Evolutionary conservation across 2,888 invertebrate species (phyloP).

Genomic region (Xanthostigma xanthostigma): DNA sequence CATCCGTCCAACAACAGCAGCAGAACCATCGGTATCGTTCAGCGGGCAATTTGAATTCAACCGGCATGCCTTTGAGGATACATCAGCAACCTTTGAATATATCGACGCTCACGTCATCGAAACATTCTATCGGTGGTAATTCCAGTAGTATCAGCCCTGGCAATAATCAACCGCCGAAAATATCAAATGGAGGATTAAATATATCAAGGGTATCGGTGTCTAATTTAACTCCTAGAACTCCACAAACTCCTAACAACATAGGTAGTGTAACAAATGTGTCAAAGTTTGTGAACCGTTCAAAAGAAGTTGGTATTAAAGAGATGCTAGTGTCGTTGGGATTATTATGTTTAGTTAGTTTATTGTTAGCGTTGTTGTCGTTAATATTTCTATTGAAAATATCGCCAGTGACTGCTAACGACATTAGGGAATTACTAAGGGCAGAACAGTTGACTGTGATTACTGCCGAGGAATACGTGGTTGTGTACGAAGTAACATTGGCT

Average conservation of each 20-base stretch:
- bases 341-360: constrained; percentile 69
- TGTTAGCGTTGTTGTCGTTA: constrained; percentile 68
- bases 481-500: constrained; percentile 83
- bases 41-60: not conserved
- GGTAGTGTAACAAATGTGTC: constrained; percentile 21
- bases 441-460: constrained; percentile 41
- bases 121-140: constrained; percentile 43
- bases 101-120: constrained; percentile 49
- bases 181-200: constrained; percentile 39
- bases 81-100: constrained; percentile 47
- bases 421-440: constrained; percentile 35
- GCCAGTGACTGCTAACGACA: constrained; percentile 44
- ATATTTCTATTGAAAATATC: constrained; percentile 77
- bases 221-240: constrained; percentile 23
- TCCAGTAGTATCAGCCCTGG: constrained; percentile 42
- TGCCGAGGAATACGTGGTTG: constrained; percentile 70
- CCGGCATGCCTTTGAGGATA: constrained; percentile 9
- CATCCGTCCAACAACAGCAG: not conserved
- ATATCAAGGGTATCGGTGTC: constrained; percentile 36
- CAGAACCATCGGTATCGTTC: constrained; percentile 21
- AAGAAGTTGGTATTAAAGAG: constrained; percentile 51
- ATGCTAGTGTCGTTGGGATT: constrained; percentile 74
- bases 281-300: constrained; percentile 23
- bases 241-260: constrained; percentile 25
- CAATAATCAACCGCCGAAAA: constrained; percentile 25